Evolutionary conservation across 2,113 vertebrate genomes (phyloP).

Genomic region (Phaethornis superciliosus): DNA sequence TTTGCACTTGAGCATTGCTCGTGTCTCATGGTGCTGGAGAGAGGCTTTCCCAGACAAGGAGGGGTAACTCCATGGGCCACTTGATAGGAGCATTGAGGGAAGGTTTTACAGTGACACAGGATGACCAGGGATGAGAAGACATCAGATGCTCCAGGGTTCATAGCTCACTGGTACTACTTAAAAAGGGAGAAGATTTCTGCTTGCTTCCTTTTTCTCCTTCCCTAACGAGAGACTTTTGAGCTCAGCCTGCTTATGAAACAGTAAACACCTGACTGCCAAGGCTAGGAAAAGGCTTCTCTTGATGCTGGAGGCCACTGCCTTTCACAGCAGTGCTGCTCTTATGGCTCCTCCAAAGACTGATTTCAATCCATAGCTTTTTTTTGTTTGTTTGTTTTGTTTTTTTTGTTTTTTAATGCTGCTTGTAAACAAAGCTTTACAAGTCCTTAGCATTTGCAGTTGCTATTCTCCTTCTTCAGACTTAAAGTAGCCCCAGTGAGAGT

Average conservation of each 20-base stretch:
- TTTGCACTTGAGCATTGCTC: background rate
- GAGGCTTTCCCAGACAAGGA: background rate
- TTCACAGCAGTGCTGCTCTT: background rate
- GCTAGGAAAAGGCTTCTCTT: background rate
- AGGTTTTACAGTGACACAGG: background rate
- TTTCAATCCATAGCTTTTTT: background rate
- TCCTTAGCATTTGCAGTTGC: background rate
- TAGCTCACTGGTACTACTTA: background rate
- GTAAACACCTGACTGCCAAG: background rate
- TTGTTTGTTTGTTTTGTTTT: too few species aligned
- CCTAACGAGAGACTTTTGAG: background rate
- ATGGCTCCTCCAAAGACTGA: background rate
- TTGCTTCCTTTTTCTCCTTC: background rate
- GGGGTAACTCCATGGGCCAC: background rate
- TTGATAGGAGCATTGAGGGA: background rate
- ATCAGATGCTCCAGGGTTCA: background rate
- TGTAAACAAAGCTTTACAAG: conserved; percentile 2
- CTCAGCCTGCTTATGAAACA: background rate
- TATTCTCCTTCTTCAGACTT: background rate
- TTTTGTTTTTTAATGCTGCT: background rate
- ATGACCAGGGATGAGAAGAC: background rate
- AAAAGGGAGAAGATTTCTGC: background rate
- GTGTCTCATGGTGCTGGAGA: background rate
- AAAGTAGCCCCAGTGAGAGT: accelerated
- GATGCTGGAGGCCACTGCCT: background rate